These are phyloP conservation scores for Daphoenositta chrysoptera DNA, from an alignment of 2,113 vertebrate genomes.

Conservation along the genomic window DNA sequence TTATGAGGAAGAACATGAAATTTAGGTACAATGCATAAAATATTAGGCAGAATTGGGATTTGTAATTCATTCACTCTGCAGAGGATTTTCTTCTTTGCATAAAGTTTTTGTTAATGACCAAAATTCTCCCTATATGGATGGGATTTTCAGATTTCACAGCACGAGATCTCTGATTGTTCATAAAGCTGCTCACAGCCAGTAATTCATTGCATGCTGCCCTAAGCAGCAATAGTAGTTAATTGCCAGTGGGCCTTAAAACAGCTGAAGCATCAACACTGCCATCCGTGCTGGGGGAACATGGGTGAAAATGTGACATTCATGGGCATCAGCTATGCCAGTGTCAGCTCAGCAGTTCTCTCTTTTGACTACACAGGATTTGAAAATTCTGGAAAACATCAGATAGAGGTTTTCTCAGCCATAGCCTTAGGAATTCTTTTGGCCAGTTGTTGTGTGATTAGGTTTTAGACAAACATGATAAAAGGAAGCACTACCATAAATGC, in stretches of 20 bases:
- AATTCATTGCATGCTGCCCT: neutral
- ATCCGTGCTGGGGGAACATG: neutral
- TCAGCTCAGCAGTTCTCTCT: neutral
- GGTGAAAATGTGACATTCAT: neutral
- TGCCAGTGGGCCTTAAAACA: neutral
- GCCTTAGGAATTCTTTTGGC: neutral
- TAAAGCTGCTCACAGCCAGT: neutral
- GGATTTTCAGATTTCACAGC: neutral
- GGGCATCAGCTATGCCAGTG: neutral
- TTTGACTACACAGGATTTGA: neutral
- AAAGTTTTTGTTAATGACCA: neutral
- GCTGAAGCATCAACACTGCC: neutral
- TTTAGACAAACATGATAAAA: neutral
- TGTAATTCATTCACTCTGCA: neutral
- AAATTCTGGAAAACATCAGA: neutral
- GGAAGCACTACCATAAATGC: neutral
- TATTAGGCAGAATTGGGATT: neutral
- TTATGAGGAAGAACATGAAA: neutral
- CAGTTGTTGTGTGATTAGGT: neutral
- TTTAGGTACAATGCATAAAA: neutral
- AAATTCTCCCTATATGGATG: neutral
- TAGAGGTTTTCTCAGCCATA: neutral
- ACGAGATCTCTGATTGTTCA: neutral
- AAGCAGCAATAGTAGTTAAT: neutral
- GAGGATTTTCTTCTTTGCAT: neutral